These are phyloP conservation scores for Antheraea assamensis DNA, from an alignment of 2,888 invertebrate genomes.

Conservation along the genomic window DNA sequence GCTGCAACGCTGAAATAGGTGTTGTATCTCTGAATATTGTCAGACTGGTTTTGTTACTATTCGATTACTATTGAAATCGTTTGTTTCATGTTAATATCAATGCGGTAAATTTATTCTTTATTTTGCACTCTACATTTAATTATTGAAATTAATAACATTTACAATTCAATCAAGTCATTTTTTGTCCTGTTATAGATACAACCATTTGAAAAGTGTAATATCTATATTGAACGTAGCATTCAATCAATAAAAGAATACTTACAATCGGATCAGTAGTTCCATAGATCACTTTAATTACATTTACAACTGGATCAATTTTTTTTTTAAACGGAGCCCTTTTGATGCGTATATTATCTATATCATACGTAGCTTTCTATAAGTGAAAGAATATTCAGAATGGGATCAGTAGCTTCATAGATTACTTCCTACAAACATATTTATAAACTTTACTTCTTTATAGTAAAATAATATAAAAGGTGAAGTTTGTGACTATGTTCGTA, in stretches of 20 bases:
- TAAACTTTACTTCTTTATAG: no score
- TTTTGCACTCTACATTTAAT: not conserved
- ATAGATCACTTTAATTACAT: not conserved
- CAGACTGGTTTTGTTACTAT: slow-evolving; percentile 12
- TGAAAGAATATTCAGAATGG: no score
- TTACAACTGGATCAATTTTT: not conserved
- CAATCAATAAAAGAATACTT: no score
- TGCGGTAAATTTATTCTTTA: not conserved
- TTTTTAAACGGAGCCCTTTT: no score
- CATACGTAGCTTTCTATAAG: not conserved
- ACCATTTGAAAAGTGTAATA: not conserved
- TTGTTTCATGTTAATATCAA: not conserved
- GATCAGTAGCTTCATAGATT: no score
- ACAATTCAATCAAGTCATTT: not conserved
- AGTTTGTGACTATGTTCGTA: no score
- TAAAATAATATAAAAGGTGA: no score
- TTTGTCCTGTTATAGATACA: not conserved
- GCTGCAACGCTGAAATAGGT: slow-evolving; percentile 49
- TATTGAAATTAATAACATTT: not conserved
- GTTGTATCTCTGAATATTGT: slow-evolving; percentile 10
- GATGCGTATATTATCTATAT: no score
- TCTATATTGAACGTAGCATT: no score
- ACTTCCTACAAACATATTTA: no score
- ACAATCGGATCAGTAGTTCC: no score
- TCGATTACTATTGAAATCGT: slow-evolving; percentile 15